Conservation (phyloP, 2,888 invertebrate genomes). For the Euspilapteryx auroguttella region DNA sequence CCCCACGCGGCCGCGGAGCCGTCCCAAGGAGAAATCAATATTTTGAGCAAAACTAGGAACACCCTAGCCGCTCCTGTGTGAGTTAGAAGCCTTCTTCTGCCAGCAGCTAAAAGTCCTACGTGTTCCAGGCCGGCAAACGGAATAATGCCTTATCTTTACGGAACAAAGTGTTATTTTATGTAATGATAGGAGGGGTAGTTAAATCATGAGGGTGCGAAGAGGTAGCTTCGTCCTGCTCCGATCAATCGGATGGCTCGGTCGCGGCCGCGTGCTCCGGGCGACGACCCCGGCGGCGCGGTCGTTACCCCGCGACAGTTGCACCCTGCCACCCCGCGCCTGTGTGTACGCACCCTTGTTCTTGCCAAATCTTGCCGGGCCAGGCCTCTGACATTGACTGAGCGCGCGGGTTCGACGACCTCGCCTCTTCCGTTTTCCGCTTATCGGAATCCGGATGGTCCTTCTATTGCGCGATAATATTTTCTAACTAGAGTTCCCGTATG, state of each 20-base stretch:
- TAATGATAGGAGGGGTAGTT: constrained; percentile 35
- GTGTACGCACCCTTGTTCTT: constrained; percentile 45
- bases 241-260: constrained; percentile 57
- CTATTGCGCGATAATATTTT: no score
- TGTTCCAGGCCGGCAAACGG: constrained; percentile 13
- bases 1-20: constrained; percentile 29
- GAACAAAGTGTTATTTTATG: constrained; percentile 33
- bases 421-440: constrained; percentile 36
- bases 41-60: constrained; percentile 54
- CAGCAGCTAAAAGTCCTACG: constrained; percentile 18
- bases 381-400: constrained; percentile 54
- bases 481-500: no score
- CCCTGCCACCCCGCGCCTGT: constrained; percentile 50
- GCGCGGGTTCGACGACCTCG: constrained; percentile 37
- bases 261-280: constrained; percentile 49
- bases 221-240: constrained; percentile 43
- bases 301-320: constrained; percentile 47
- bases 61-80: constrained; percentile 46
- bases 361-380: constrained; percentile 42
- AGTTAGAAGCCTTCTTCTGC: constrained; percentile 18
- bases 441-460: no score
- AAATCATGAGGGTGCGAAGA: constrained; percentile 32
- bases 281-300: constrained; percentile 17
- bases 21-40: constrained; percentile 53
- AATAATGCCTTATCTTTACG: constrained; percentile 34